Percentiles rank a stretch among this genome's conserved stretches.
These are phyloP conservation scores for Amorpha juglandis DNA, from an alignment of 2,888 invertebrate genomes.

Conservation along the genomic window DNA sequence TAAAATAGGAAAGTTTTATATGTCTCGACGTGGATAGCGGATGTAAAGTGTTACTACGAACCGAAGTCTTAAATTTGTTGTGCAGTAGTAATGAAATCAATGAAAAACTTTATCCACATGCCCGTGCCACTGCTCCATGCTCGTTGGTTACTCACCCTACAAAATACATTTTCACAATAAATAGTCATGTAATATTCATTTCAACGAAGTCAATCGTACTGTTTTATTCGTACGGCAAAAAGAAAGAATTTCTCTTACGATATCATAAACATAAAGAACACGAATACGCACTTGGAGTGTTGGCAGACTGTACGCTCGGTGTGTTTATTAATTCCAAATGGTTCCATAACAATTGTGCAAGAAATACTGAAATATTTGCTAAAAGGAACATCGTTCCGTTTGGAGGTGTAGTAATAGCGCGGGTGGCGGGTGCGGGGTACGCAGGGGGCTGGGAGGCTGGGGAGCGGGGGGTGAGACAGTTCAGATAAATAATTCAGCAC, in stretches of 20 bases:
- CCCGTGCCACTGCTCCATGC: too few species aligned
- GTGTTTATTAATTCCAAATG: conserved; percentile 3
- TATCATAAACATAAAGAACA: background rate
- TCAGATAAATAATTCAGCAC: conserved; percentile 11
- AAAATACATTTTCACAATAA: too few species aligned
- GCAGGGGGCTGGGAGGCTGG: background rate
- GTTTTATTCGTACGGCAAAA: too few species aligned
- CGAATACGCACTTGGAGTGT: background rate
- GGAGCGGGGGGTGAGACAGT: background rate
- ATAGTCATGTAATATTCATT: background rate
- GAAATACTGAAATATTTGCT: conserved; percentile 10
- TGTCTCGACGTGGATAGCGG: too few species aligned
- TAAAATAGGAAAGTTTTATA: too few species aligned
- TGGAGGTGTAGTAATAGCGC: background rate
- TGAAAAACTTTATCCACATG: too few species aligned
- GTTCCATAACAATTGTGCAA: conserved; percentile 9
- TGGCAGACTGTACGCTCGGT: background rate
- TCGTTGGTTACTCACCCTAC: too few species aligned
- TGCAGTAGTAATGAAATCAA: too few species aligned
- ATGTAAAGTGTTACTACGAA: too few species aligned
- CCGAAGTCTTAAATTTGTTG: too few species aligned
- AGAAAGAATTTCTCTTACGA: too few species aligned
- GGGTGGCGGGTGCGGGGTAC: background rate
- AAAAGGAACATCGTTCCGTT: conserved; percentile 9
- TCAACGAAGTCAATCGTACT: too few species aligned